A percentile compares a stretch with the other conserved stretches of the same genome.
phyloP scores from a whole-genome alignment of 2,797 vertebrate genomes.

The Potorous gilbertii region DNA sequence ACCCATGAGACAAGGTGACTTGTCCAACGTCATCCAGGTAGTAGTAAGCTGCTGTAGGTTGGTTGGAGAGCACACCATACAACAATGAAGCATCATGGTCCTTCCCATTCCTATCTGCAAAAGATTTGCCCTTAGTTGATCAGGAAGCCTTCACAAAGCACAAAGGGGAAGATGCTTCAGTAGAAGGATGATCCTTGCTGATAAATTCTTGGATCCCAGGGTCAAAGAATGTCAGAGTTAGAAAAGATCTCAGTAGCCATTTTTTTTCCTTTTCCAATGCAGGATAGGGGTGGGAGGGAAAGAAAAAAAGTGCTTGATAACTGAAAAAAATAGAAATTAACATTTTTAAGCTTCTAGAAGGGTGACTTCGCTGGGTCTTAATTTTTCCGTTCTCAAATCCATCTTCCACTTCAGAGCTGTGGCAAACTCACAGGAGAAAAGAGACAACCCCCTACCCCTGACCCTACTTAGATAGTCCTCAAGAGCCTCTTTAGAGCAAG shows the following conservation, averaged over 20 bases:
- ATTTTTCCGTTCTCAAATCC: neutral
- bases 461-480: neutral
- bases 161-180: neutral
- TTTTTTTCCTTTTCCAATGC: neutral
- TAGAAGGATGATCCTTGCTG: neutral
- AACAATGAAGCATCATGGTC: slow-evolving; percentile 39
- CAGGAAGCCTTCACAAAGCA: neutral
- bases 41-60: neutral
- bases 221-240: neutral
- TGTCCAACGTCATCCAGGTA: neutral
- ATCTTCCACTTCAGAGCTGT: neutral
- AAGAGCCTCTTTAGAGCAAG: neutral
- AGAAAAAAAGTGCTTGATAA: neutral
- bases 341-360: neutral
- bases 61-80: slow-evolving; percentile 54
- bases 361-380: neutral
- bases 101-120: slow-evolving; percentile 62
- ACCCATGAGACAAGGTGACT: neutral
- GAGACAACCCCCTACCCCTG: neutral
- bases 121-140: slow-evolving; percentile 53
- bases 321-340: neutral
- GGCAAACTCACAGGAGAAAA: neutral
- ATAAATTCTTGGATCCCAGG: neutral
- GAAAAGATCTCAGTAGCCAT: neutral
- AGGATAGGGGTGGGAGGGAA: neutral